phyloP scores from a whole-genome alignment of 2,797 vertebrate genomes.

The Xiphophorus birchmanni region DNA sequence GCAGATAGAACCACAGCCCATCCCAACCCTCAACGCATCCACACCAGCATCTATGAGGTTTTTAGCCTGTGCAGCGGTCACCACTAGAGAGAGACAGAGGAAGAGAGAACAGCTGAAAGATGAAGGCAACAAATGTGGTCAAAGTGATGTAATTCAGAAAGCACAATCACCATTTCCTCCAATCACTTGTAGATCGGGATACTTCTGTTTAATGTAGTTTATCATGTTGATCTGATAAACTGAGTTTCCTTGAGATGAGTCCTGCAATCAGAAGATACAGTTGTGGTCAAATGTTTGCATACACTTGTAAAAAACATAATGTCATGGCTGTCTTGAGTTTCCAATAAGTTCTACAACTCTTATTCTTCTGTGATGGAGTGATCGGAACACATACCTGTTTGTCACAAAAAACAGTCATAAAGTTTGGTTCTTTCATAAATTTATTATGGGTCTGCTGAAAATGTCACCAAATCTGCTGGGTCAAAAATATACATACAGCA shows the following conservation, averaged over 20 bases:
- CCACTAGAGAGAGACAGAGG: constrained; percentile 80
- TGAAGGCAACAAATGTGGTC: not conserved
- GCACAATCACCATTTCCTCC: constrained; percentile 87
- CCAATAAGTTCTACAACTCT: too few relatives aligned
- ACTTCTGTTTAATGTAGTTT: constrained; percentile 92
- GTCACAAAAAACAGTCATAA: too few relatives aligned
- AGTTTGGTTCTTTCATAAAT: too few relatives aligned
- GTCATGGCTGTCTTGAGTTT: too few relatives aligned
- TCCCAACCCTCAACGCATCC: constrained; percentile 91
- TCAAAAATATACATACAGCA: too few relatives aligned
- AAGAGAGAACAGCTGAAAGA: constrained; percentile 8
- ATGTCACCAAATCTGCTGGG: too few relatives aligned
- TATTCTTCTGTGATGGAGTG: too few relatives aligned
- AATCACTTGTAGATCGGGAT: constrained; percentile 90
- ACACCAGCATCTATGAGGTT: constrained; percentile 94
- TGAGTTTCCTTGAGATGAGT: constrained; percentile 93
- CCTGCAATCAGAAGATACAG: constrained; percentile 75
- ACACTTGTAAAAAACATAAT: too few relatives aligned
- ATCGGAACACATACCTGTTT: too few relatives aligned
- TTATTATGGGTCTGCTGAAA: too few relatives aligned
- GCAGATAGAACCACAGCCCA: constrained; percentile 95
- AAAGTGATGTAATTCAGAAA: not conserved
- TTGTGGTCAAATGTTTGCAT: too few relatives aligned
- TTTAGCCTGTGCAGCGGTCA: constrained; percentile 95
- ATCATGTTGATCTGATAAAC: constrained; percentile 93